Evolutionary conservation across 2,113 vertebrate species (phyloP), one percentile per base, ranked within the genome.

Genomic region (Kryptolebias marmoratus): DNA sequence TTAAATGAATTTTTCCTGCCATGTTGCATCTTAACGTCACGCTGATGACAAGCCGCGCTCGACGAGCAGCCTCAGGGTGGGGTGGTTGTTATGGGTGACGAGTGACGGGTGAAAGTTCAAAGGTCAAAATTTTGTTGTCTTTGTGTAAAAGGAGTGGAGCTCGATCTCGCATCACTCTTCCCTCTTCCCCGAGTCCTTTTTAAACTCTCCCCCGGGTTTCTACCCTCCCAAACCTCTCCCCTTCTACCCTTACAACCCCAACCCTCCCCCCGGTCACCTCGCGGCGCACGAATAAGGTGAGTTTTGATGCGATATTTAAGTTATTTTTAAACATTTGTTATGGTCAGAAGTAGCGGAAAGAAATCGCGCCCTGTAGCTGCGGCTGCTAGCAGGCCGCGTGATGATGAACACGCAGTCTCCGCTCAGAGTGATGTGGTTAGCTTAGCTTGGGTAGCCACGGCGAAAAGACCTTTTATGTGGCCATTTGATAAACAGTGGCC

Each of bases 151-250:
- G 88, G 91, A 94, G 92, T 91, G 93, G 88, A 93, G 92, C 90
- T 91, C 86, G 89, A 89, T 92, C 91, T 92, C 93, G 87, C 89
- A 92, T 91, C 91, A 90, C 92, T 91, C 90, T 94, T 94, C 93
- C 93, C 94, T 94, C 88, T 93, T 93, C 93, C 94, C 93, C 93
- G 92, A 93, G 85, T 94, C 94, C 94, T 95, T 84, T 93, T 87
- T 85, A 90, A 94, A 94, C 93, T 94, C 93, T 93, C 89, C 93
- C 93, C 91, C 90, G 91, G 93, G 92, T 92, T 77, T 90, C 88
- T 90, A 92, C 94, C 94, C 94, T 92, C 93, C 93, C 93, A 82
- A 93, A 94, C 94, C 94, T 93, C 88, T 92, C 94, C 93, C 93
- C 93, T 92, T 93, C 88, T 90, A 93, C 93, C 94, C 94, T 92